A percentile compares a stretch with the other conserved stretches of the same genome.
Evolutionary conservation across 2,797 vertebrate species (phyloP).

Genomic region (Pipistrellus nathusii): DNA sequence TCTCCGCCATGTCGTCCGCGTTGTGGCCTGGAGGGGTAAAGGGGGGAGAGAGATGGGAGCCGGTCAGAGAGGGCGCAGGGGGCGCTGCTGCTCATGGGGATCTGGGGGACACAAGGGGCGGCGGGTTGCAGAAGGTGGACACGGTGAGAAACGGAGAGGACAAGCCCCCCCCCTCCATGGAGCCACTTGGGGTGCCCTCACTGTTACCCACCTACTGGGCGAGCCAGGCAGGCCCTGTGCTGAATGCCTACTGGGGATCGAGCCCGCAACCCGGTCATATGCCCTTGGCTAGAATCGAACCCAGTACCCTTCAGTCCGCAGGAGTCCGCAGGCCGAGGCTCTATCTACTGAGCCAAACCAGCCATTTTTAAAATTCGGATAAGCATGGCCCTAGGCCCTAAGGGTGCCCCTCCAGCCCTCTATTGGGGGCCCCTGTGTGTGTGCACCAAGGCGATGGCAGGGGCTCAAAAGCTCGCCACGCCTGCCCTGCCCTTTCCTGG

Average conservation of each 20-base stretch:
- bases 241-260: neutral
- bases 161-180: neutral
- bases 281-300: no score
- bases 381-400: neutral
- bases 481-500: neutral
- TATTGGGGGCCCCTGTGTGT: constrained; percentile 44
- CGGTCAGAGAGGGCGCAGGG: neutral
- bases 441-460: neutral
- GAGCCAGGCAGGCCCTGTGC: neutral
- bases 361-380: neutral
- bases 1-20: constrained; percentile 94
- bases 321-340: no score
- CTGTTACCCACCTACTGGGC: neutral
- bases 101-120: neutral
- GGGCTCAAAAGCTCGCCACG: neutral
- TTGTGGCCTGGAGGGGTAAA: constrained; percentile 86
- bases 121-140: neutral
- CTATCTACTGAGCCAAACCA: no score
- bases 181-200: neutral
- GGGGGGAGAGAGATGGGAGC: neutral
- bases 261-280: no score
- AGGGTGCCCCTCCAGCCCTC: constrained; percentile 79
- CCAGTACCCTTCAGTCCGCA: no score
- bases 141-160: neutral
- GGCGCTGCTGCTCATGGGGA: neutral